Conservation (phyloP, 2,113 vertebrate genomes). For the Grammomys surdaster region DNA sequence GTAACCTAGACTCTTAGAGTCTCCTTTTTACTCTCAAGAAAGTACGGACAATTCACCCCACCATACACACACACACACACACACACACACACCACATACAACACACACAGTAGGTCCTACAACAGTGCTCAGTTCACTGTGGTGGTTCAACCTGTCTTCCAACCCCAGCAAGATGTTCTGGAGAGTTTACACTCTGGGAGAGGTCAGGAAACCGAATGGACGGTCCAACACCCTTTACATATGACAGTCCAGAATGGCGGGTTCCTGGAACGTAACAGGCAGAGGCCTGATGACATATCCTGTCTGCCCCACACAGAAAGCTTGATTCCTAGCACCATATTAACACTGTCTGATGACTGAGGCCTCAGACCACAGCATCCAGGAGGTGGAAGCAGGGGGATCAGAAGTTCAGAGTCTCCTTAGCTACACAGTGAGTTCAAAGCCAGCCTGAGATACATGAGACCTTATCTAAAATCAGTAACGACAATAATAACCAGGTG, state of each 20-base stretch:
- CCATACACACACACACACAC: no score
- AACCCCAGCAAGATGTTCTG: neutral
- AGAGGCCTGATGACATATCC: neutral
- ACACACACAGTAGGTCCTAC: neutral
- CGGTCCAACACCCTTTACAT: neutral
- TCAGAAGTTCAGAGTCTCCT: neutral
- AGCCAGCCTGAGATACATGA: neutral
- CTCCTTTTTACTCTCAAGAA: neutral
- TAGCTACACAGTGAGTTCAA: neutral
- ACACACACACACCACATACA: no score
- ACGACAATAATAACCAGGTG: neutral
- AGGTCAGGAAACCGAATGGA: neutral
- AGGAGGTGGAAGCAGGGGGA: neutral
- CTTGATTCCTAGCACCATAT: neutral
- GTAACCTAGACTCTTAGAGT: neutral
- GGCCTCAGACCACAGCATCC: neutral
- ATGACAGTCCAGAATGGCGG: neutral
- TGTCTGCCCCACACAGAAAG: neutral
- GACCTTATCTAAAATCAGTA: neutral
- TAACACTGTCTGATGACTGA: neutral
- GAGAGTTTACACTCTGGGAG: neutral
- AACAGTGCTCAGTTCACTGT: neutral
- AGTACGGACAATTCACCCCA: no score
- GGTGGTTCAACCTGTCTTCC: neutral
- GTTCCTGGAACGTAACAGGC: neutral